phyloP scores from a whole-genome alignment of 2,797 vertebrate genomes.

The Sebastes miniatus region DNA sequence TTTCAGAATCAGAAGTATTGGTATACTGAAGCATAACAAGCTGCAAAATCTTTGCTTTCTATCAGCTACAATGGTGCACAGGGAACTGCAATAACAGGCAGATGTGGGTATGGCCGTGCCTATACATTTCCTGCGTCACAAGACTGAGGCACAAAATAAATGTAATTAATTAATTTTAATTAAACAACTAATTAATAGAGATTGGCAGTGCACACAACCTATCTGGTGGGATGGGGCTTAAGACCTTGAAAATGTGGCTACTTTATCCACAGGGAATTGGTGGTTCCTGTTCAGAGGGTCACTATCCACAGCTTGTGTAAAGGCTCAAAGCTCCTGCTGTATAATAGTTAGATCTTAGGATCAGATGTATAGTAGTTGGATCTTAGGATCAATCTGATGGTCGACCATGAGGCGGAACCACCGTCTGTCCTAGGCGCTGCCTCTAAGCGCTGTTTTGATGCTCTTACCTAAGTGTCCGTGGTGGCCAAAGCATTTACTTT shows the following conservation, averaged over 20 bases:
- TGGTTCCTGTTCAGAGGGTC: conserved; percentile 22
- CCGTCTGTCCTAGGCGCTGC: conserved; percentile 49
- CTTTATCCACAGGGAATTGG: conserved; percentile 7
- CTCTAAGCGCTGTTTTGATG: conserved; percentile 62
- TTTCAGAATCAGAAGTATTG: not conserved
- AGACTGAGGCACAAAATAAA: not conserved
- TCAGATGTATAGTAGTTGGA: conserved; percentile 38
- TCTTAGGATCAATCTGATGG: conserved; percentile 53
- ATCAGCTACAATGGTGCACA: not conserved
- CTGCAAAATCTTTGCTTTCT: not conserved
- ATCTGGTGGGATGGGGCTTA: conserved; percentile 4
- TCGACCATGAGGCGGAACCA: conserved; percentile 34
- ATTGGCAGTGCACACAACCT: not conserved
- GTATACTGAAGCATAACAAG: not conserved
- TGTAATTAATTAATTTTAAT: not conserved
- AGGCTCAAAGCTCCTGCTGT: conserved; percentile 28
- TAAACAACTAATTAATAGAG: not conserved
- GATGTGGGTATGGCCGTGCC: not conserved
- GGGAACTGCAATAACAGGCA: not conserved
- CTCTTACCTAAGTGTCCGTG: conserved; percentile 62
- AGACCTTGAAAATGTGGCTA: conserved; percentile 12
- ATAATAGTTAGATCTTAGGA: conserved; percentile 42
- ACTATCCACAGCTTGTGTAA: conserved; percentile 6
- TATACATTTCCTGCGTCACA: not conserved
- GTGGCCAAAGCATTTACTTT: conserved; percentile 61